Conservation (phyloP, 2,888 invertebrate species). For the Camptogramma bilineatum region DNA sequence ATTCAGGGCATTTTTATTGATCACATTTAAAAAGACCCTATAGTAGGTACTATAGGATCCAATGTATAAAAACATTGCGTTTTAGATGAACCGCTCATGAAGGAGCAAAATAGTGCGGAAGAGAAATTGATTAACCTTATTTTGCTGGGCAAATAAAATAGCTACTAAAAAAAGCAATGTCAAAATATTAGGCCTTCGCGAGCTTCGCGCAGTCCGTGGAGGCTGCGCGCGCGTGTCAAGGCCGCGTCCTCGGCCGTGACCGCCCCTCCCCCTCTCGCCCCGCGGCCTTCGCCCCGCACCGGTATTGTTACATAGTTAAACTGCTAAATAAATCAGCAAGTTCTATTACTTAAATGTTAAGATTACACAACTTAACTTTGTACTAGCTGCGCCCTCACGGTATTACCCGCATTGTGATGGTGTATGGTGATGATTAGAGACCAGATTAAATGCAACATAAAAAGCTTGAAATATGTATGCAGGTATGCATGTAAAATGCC, state of each 20-base stretch:
- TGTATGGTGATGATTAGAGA: too few species aligned
- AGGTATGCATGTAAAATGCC: too few species aligned
- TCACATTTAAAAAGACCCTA: too few species aligned
- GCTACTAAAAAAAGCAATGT: slow-evolving; percentile 16
- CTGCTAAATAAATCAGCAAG: slow-evolving; percentile 23
- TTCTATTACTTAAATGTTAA: background rate
- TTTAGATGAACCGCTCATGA: too few species aligned
- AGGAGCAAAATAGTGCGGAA: background rate
- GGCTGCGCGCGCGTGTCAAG: slow-evolving; percentile 79
- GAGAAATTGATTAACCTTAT: background rate
- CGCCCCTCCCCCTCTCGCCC: slow-evolving; percentile 37
- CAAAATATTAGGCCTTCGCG: slow-evolving; percentile 33
- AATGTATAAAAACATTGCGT: too few species aligned
- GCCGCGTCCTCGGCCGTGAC: slow-evolving; percentile 81
- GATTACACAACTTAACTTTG: too few species aligned
- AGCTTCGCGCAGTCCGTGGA: slow-evolving; percentile 51
- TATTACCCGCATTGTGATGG: too few species aligned
- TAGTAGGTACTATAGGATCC: too few species aligned
- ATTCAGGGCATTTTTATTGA: too few species aligned
- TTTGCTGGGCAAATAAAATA: background rate
- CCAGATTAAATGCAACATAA: too few species aligned
- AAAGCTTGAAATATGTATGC: too few species aligned
- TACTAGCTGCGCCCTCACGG: too few species aligned
- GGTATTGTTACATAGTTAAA: slow-evolving; percentile 24
- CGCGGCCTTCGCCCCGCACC: slow-evolving; percentile 32